Conservation (phyloP, 2,113 vertebrate species). For the Synchiropus splendidus region DNA sequence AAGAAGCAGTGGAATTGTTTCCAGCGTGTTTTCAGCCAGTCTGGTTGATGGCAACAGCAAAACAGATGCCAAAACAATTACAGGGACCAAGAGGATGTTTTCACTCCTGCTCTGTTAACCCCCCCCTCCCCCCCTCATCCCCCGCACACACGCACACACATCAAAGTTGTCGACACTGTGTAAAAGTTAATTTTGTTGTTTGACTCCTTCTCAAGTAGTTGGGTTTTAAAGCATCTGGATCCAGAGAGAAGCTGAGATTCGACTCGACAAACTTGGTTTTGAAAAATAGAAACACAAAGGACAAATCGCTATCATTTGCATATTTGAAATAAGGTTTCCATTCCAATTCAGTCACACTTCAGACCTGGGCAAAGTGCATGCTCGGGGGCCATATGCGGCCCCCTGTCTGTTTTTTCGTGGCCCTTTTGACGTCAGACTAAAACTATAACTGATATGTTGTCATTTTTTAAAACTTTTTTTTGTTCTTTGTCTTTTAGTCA, state of each 20-base stretch:
- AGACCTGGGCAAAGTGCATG: no score
- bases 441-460: no score
- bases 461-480: no score
- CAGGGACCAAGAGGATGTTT: constrained; percentile 53
- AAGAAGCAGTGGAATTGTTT: constrained; percentile 46
- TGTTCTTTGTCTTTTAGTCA: no score
- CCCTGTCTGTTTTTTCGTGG: no score
- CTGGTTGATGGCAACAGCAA: constrained; percentile 41
- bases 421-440: no score
- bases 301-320: no score
- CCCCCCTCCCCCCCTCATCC: neutral
- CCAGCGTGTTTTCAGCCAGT: constrained; percentile 33
- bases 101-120: constrained; percentile 32
- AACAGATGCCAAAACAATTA: constrained; percentile 66
- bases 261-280: no score
- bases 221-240: constrained; percentile 9
- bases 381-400: no score
- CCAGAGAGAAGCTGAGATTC: constrained; percentile 9
- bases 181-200: constrained; percentile 59
- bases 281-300: no score
- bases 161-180: constrained; percentile 59
- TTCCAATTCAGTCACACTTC: no score
- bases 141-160: constrained; percentile 31
- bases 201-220: constrained; percentile 42
- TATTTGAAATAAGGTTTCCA: no score